Evolutionary conservation across 2,888 invertebrate genomes (phyloP), one percentile per base, ranked within the genome.

Genomic region (Eupithecia subumbrata): DNA sequence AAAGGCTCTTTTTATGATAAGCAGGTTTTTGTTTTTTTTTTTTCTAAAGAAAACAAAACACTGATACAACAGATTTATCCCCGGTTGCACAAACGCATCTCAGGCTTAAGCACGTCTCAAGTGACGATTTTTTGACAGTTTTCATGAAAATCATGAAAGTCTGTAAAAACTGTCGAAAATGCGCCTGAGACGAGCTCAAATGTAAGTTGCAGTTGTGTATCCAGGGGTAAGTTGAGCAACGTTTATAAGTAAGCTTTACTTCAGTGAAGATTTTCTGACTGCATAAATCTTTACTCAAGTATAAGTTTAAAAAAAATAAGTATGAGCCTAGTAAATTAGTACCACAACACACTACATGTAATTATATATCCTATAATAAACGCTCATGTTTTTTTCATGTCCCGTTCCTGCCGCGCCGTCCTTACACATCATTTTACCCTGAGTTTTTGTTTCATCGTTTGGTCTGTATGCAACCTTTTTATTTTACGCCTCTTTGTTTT

Each of bases 361-460:
- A 78, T 37, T 82, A 84, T 84, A 88, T 84, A 84, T 86, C 83
- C 85, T 91, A 86, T 91, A 92, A 92, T 87, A 84, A 82, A 82
- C 84, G 90, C 90, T 92, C 87, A 82, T 79, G 86, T 93, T 89
- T 91, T 85, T 92, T 94, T 85, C 94, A 93, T 94, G 92, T 85
- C 86, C 90, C 86, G 88, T 72, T 71, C 75, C 88, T 84, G 87
- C 88, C 84, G 87, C 90, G 86, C 81, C 87, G 89, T 85, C 85
- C 84, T 85, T 82, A 82, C 84, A 88, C 88, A 86, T 79, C 86
- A 88, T 86, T 86, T 84, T 87, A 79, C 78, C 60, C 89, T 86
- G 90, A 87, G 87, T 91, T 90, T 88, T 68, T 81, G 89, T 90
- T 88, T 83, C 90, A 81, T 77, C 90, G 85, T 93, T 94, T 92